Evolutionary conservation across 2,113 vertebrate species (phyloP).

Genomic region (Dicaeum eximium): DNA sequence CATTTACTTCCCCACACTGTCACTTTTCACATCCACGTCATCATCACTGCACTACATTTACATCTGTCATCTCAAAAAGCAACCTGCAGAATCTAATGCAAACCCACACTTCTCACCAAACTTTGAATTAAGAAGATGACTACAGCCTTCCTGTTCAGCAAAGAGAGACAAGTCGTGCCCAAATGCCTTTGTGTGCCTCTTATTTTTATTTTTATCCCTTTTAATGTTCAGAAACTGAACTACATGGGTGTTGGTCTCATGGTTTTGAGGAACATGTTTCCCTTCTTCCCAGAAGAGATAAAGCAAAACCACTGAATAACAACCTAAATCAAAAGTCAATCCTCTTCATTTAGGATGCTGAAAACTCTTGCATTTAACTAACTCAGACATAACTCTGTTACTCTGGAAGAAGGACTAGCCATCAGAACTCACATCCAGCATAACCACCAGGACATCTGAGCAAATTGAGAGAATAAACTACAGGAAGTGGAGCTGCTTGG

Average conservation of each 20-base stretch:
- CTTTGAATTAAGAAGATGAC: neutral
- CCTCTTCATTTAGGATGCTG: neutral
- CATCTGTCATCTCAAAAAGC: neutral
- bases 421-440: neutral
- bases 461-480: neutral
- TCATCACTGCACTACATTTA: neutral
- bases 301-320: neutral
- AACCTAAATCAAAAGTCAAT: neutral
- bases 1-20: neutral
- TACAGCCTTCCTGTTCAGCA: conserved; percentile 8
- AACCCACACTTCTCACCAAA: neutral
- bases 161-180: conserved; percentile 1
- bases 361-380: neutral
- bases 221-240: neutral
- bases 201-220: neutral
- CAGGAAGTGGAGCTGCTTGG: neutral
- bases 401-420: neutral
- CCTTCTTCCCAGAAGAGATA: neutral
- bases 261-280: neutral
- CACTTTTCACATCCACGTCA: neutral
- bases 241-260: neutral
- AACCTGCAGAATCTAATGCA: neutral
- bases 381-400: neutral
- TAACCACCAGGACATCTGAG: neutral
- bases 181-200: neutral